Conservation (phyloP, 2,797 vertebrate species). For the Platalea minor region DNA sequence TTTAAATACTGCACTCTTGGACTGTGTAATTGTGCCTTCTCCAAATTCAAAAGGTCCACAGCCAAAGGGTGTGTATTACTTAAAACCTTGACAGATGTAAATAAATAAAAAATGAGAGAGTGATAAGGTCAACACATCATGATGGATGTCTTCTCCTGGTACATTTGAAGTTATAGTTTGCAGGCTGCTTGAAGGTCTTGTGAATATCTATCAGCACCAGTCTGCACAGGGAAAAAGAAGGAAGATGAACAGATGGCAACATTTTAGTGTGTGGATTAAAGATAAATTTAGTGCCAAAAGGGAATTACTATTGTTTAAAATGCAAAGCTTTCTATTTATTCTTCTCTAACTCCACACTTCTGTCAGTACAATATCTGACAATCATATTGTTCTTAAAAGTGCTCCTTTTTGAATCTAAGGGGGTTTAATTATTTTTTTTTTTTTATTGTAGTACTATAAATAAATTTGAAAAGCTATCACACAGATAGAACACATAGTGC, state of each 20-base stretch:
- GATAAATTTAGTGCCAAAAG: not conserved
- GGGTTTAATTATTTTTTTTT: not conserved
- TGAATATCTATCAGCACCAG: not conserved
- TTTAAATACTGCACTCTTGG: not conserved
- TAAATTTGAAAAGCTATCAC: not conserved
- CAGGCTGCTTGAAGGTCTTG: not conserved
- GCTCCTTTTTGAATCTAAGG: not conserved
- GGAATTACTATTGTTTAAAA: conserved; percentile 19
- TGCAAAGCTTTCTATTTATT: conserved; percentile 9
- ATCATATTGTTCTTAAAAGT: not conserved
- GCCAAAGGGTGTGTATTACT: not conserved
- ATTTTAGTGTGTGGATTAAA: conserved; percentile 8
- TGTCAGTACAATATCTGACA: not conserved
- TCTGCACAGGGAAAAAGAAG: not conserved
- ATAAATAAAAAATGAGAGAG: not conserved
- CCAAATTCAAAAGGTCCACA: not conserved
- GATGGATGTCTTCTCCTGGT: not conserved
- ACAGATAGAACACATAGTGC: not conserved
- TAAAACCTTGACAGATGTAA: not conserved
- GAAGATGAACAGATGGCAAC: conserved; percentile 30
- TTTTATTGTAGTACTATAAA: not conserved
- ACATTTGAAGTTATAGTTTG: not conserved
- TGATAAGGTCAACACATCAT: not conserved
- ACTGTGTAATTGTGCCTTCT: not conserved
- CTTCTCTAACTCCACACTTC: not conserved